Conservation (phyloP, 92 coral and sea anemone genomes). For the Blastomussa wellsi region DNA sequence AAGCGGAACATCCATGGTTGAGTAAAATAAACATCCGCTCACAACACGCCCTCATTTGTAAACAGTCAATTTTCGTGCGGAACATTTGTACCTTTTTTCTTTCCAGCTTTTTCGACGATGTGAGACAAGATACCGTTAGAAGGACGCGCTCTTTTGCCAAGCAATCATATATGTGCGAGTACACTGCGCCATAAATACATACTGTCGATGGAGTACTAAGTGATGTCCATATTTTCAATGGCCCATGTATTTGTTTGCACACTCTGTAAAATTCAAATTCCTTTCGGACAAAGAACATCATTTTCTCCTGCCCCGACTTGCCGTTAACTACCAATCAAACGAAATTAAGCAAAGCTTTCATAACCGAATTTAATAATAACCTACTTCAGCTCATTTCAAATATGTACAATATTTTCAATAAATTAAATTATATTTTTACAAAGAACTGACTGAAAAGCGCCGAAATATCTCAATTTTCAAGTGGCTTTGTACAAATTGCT, state of each 20-base stretch:
- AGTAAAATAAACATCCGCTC: constrained; percentile 32
- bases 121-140: neutral
- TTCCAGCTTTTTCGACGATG: neutral
- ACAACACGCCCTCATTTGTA: neutral
- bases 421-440: neutral
- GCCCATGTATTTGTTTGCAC: constrained; percentile 5
- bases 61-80: neutral
- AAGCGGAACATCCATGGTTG: constrained; percentile 11
- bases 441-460: neutral
- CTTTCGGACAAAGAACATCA: neutral
- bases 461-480: neutral
- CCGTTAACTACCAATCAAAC: constrained; percentile 1
- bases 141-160: neutral
- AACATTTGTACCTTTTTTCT: neutral
- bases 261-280: neutral
- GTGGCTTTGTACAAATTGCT: constrained; percentile 7
- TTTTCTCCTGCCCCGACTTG: neutral
- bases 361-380: constrained; percentile 11
- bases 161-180: neutral
- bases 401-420: constrained; percentile 3
- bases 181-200: neutral
- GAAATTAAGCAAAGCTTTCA: neutral
- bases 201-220: neutral
- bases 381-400: neutral
- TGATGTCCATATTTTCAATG: constrained; percentile 10